Evolutionary conservation across 2,888 invertebrate genomes (phyloP).

Genomic region (Timandra comae): DNA sequence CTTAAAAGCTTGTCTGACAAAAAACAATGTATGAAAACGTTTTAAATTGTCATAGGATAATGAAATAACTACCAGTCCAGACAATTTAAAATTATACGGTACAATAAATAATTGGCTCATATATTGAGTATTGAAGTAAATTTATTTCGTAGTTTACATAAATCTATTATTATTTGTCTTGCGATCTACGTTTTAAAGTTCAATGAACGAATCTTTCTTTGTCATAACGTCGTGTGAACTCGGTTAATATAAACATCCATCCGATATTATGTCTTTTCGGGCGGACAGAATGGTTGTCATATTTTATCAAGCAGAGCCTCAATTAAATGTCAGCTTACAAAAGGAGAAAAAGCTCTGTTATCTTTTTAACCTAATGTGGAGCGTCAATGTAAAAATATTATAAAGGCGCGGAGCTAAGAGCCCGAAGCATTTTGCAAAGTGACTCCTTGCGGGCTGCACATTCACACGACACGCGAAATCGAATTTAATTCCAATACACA

Average conservation of each 20-base stretch:
- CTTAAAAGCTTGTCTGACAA: too few species aligned
- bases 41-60: too few species aligned
- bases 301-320: conserved; percentile 45
- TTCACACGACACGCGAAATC: conserved; percentile 45
- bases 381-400: conserved; percentile 66
- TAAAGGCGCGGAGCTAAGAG: conserved; percentile 60
- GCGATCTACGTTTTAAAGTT: too few species aligned
- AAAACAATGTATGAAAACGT: too few species aligned
- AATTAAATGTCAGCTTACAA: conserved; percentile 57
- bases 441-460: conserved; percentile 66
- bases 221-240: conserved; percentile 37
- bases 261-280: conserved; percentile 35
- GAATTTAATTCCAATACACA: conserved; percentile 15
- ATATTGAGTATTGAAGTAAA: too few species aligned
- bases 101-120: too few species aligned
- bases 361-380: conserved; percentile 66
- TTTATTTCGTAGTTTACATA: too few species aligned
- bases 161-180: too few species aligned
- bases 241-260: conserved; percentile 41
- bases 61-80: too few species aligned
- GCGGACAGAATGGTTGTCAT: conserved; percentile 48
- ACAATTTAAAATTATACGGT: too few species aligned
- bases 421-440: conserved; percentile 67
- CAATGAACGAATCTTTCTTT: conserved; percentile 44
- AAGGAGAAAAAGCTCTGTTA: conserved; percentile 71